Conservation (phyloP, 1,140 invertebrate genomes). For the Tenebrio molitor region DNA sequence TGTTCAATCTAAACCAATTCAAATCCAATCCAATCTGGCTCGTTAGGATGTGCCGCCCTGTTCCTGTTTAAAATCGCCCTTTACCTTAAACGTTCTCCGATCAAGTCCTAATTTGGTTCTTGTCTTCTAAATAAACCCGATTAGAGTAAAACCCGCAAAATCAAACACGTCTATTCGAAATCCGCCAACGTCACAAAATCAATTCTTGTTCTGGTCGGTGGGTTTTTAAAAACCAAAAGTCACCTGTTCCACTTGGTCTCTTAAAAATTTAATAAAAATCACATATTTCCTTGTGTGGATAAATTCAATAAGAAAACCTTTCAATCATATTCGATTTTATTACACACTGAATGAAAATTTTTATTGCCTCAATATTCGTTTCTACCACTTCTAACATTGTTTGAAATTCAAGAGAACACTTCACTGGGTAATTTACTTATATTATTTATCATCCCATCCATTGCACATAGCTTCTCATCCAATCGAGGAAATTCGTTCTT, state of each 20-base stretch:
- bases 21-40: slow-evolving; percentile 64
- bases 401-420: slow-evolving; percentile 46
- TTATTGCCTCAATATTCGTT: slow-evolving; percentile 53
- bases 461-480: slow-evolving; percentile 12
- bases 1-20: slow-evolving; percentile 65
- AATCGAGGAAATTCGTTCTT: slow-evolving; percentile 4
- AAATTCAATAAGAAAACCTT: slow-evolving; percentile 54
- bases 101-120: slow-evolving; percentile 65
- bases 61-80: slow-evolving; percentile 62
- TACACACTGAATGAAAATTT: slow-evolving; percentile 52
- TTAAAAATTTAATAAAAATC: slow-evolving; percentile 56
- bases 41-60: slow-evolving; percentile 62
- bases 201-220: slow-evolving; percentile 19
- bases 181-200: slow-evolving; percentile 1
- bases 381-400: slow-evolving; percentile 46
- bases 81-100: slow-evolving; percentile 64
- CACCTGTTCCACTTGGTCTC: slow-evolving; percentile 52
- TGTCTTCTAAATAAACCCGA: slow-evolving; percentile 64
- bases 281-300: slow-evolving; percentile 52
- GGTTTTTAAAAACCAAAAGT: slow-evolving; percentile 40
- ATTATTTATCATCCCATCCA: slow-evolving; percentile 43
- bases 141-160: slow-evolving; percentile 55
- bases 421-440: slow-evolving; percentile 45
- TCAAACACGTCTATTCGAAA: slow-evolving; percentile 38
- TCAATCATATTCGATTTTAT: slow-evolving; percentile 54